These are phyloP conservation scores for Thymelicus acteon DNA, from an alignment of 2,888 invertebrate species.

Conservation along the genomic window DNA sequence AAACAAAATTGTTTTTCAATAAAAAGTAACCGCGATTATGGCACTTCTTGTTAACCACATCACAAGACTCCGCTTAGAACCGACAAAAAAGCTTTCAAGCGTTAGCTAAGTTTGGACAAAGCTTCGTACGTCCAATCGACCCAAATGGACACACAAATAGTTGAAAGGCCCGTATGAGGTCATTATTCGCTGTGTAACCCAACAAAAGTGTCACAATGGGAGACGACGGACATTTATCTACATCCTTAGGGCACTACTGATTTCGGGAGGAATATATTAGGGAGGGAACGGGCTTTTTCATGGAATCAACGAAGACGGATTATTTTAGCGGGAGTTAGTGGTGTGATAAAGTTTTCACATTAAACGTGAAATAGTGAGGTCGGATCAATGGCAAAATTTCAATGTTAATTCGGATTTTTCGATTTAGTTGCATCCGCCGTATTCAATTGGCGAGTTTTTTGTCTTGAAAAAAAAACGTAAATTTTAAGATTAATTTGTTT, in stretches of 20 bases:
- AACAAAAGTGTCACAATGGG: conserved; percentile 75
- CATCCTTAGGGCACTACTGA: conserved; percentile 79
- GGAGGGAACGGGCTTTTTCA: conserved; percentile 30
- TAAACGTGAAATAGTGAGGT: conserved; percentile 17
- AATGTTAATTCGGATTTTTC: conserved; percentile 20
- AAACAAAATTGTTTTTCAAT: not conserved
- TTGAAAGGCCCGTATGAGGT: conserved; percentile 73
- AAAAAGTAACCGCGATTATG: conserved; percentile 5
- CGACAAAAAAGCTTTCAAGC: conserved; percentile 71
- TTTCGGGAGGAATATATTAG: conserved; percentile 35
- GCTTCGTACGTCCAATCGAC: conserved; percentile 78
- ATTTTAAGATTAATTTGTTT: too few relatives aligned
- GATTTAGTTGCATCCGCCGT: conserved; percentile 19
- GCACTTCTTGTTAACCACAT: conserved; percentile 11
- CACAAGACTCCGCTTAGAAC: conserved; percentile 34
- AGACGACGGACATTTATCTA: conserved; percentile 78
- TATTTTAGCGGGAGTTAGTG: conserved; percentile 33
- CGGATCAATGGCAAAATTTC: conserved; percentile 23
- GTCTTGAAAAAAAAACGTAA: too few relatives aligned
- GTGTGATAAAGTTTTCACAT: conserved; percentile 36
- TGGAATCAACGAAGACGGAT: conserved; percentile 36
- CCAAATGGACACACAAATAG: conserved; percentile 82
- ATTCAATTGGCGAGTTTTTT: not conserved
- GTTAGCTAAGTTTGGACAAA: conserved; percentile 70
- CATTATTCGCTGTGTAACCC: conserved; percentile 78